Percentiles rank a stretch among this genome's conserved stretches.
Evolutionary conservation across 2,888 invertebrate genomes (phyloP).

Genomic region (Scelioninae gen. 1): DNA sequence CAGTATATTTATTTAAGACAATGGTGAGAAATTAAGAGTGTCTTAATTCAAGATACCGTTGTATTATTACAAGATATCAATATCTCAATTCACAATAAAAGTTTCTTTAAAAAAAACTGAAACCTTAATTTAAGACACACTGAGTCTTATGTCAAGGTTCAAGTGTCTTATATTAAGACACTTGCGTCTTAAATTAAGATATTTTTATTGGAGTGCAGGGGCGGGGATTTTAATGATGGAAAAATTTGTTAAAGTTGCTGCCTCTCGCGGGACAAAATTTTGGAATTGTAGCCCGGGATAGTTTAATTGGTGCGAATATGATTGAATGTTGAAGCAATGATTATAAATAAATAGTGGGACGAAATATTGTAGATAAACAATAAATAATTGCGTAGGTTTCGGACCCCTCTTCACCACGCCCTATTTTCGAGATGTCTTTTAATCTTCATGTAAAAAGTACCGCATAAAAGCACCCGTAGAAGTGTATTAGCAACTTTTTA

Average conservation of each 20-base stretch:
- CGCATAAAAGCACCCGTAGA: slow-evolving; percentile 73
- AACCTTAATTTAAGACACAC: no score
- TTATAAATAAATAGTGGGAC: slow-evolving; percentile 61
- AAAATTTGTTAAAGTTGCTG: not conserved
- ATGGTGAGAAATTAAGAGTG: no score
- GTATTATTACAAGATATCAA: no score
- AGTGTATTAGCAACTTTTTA: slow-evolving; percentile 75
- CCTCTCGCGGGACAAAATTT: not conserved
- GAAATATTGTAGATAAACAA: slow-evolving; percentile 69
- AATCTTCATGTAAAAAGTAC: slow-evolving; percentile 74
- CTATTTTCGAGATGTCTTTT: slow-evolving; percentile 66
- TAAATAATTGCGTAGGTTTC: slow-evolving; percentile 67
- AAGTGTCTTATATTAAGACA: no score
- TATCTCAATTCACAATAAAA: no score
- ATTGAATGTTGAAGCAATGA: slow-evolving; percentile 42
- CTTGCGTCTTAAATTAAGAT: no score
- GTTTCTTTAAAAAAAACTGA: no score
- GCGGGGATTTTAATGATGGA: no score
- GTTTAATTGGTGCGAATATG: slow-evolving; percentile 36
- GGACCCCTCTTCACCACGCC: slow-evolving; percentile 62
- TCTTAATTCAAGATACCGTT: no score
- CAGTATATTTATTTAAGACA: no score
- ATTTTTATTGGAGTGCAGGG: no score
- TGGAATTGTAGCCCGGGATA: not conserved
- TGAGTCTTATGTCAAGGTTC: no score